A percentile compares a stretch with the other conserved stretches of the same genome.
Conservation (phyloP, 2,113 vertebrate genomes). For the Atlantisia rogersi region DNA sequence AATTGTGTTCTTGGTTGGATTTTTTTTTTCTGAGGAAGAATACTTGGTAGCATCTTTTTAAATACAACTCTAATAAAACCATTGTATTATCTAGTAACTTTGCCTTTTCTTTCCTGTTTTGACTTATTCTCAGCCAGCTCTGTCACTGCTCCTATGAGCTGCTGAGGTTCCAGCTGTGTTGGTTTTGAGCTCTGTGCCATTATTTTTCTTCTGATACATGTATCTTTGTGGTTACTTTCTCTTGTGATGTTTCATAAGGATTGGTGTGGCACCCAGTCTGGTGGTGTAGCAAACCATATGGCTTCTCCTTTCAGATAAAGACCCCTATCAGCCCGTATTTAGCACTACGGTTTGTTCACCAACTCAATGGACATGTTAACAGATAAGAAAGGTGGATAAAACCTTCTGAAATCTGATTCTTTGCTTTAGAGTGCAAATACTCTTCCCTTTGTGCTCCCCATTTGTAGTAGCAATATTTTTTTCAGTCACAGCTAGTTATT, state of each 20-base stretch:
- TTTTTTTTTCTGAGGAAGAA: not conserved
- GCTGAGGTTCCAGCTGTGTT: not conserved
- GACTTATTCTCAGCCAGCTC: not conserved
- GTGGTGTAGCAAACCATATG: not conserved
- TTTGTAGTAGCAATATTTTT: not conserved
- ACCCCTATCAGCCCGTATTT: not conserved
- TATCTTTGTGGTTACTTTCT: not conserved
- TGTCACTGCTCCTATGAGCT: not conserved
- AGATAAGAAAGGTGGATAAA: not conserved
- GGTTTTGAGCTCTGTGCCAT: not conserved
- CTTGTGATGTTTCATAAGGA: not conserved
- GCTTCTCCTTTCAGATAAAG: not conserved
- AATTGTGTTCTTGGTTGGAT: not conserved
- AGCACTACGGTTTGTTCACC: not conserved
- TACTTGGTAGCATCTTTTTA: not conserved
- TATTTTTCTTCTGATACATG: not conserved
- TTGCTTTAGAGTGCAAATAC: not conserved
- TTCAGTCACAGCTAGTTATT: not conserved
- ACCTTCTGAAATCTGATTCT: not conserved
- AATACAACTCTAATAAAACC: not conserved
- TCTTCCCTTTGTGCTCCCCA: not conserved
- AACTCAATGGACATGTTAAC: not conserved
- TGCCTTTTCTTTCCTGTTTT: not conserved
- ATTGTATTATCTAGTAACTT: not conserved
- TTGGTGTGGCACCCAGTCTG: fast-evolving